Evolutionary conservation across 2,888 invertebrate genomes (phyloP).

Genomic region (Idaea dimidiata): DNA sequence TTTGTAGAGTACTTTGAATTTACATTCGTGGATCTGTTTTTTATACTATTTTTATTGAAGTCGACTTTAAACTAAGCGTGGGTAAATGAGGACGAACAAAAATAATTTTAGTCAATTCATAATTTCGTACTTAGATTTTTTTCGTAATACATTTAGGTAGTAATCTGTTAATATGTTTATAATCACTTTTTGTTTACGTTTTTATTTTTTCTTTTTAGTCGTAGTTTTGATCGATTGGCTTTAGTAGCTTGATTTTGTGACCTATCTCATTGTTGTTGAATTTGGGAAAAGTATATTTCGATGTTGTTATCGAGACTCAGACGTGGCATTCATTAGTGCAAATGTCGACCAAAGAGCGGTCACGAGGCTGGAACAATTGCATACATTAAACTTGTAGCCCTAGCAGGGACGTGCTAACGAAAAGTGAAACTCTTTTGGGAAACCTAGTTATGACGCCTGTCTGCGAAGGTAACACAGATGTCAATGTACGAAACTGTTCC

Average conservation of each 20-base stretch:
- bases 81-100: conserved; percentile 36
- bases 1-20: conserved; percentile 66
- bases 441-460: too few relatives aligned
- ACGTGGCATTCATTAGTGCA: conserved; percentile 9
- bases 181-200: conserved; percentile 17
- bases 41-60: conserved; percentile 50
- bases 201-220: conserved; percentile 19
- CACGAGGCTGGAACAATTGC: too few relatives aligned
- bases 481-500: too few relatives aligned
- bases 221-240: too few relatives aligned
- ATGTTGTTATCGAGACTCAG: too few relatives aligned
- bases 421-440: too few relatives aligned
- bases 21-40: conserved; percentile 64
- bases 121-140: conserved; percentile 29
- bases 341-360: conserved; percentile 13
- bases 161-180: conserved; percentile 22
- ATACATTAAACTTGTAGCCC: too few relatives aligned
- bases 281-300: conserved; percentile 7
- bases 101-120: conserved; percentile 33
- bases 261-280: conserved; percentile 14
- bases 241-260: too few relatives aligned
- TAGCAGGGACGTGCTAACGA: too few relatives aligned
- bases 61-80: conserved; percentile 31
- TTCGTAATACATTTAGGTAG: conserved; percentile 21
- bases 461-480: too few relatives aligned